A percentile compares a stretch with the other conserved stretches of the same genome.
phyloP scores from a whole-genome alignment of 2,888 invertebrate genomes.

The Lypha dubia region DNA sequence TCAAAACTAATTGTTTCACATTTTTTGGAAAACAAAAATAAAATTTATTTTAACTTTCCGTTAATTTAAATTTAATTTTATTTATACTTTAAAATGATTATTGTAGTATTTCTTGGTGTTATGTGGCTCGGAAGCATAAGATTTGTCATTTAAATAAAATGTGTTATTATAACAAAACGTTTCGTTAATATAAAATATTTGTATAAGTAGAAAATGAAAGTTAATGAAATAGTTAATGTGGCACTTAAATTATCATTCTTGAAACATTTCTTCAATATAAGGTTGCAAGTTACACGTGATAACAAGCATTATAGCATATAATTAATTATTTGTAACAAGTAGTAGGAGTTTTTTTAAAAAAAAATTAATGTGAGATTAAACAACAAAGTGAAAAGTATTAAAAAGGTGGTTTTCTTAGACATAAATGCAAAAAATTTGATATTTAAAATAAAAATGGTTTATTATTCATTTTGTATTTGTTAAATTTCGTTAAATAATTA shows the following conservation, averaged over 20 bases:
- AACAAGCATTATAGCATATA: no score
- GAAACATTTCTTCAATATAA: conserved; percentile 38
- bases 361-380: conserved; percentile 18
- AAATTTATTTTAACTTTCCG: no score
- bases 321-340: conserved; percentile 22
- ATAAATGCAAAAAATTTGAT: conserved; percentile 60
- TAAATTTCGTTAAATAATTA: not conserved
- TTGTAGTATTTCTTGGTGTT: conserved; percentile 69
- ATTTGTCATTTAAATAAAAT: conserved; percentile 3
- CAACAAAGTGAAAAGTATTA: conserved; percentile 26
- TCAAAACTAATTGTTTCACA: conserved; percentile 67
- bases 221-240: conserved; percentile 63
- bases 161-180: conserved; percentile 35
- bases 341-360: conserved; percentile 24
- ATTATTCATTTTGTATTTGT: conserved; percentile 16
- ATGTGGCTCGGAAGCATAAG: conserved; percentile 69
- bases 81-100: conserved; percentile 2
- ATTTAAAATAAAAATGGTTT: conserved; percentile 36
- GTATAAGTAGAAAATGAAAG: conserved; percentile 42
- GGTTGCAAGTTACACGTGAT: conserved; percentile 18
- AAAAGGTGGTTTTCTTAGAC: conserved; percentile 24
- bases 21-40: conserved; percentile 4
- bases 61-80: conserved; percentile 10
- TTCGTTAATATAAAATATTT: conserved; percentile 28
- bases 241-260: conserved; percentile 67